Conservation (phyloP, 1,140 invertebrate species). For the Philotrypesis tridentata region DNA sequence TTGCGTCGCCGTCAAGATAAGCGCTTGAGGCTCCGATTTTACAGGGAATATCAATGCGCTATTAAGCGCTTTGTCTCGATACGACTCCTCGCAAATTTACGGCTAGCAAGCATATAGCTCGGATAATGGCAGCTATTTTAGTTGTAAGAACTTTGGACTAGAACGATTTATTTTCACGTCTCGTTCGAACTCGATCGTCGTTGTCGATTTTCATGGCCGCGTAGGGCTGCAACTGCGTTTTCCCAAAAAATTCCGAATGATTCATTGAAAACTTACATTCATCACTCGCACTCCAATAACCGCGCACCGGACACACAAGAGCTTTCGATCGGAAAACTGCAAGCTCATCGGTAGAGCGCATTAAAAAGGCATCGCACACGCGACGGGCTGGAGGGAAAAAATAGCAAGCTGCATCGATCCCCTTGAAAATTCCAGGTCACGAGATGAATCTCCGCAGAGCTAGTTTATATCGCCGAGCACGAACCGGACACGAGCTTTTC, state of each 20-base stretch:
- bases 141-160: constrained; percentile 8
- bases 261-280: neutral
- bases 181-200: neutral
- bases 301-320: neutral
- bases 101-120: neutral
- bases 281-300: neutral
- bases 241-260: neutral
- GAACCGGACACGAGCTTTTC: neutral
- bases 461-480: neutral
- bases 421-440: constrained; percentile 19
- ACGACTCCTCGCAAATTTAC: constrained; percentile 3
- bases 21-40: constrained; percentile 4
- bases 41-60: constrained; percentile 29
- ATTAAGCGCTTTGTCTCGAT: constrained; percentile 6
- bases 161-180: neutral
- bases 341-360: neutral
- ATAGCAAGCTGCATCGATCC: neutral
- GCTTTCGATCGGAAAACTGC: neutral
- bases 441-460: neutral
- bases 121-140: neutral
- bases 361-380: neutral
- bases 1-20: constrained; percentile 54
- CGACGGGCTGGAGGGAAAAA: neutral
- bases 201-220: neutral
- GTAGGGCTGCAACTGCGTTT: neutral